Base-by-base conservation (phyloP, 2,113 vertebrate genomes). In the Hypanus sabinus region DNA sequence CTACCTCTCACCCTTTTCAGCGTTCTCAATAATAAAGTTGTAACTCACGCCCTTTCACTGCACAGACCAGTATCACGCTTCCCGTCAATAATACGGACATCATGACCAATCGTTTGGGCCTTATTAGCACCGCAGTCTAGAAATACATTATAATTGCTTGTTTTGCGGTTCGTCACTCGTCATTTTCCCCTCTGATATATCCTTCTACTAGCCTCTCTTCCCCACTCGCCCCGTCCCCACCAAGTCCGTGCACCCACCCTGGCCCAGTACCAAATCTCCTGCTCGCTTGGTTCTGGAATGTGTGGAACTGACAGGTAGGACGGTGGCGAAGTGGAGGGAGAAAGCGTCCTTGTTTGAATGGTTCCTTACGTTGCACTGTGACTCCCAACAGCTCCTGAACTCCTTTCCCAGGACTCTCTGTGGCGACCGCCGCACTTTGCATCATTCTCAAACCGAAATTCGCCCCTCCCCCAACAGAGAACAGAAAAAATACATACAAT, bases 351-450 rank as follows among this genome's bases (percentile, higher is more conserved):
- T 30, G 36, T 46, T 5, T 14, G 94, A 95, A 95, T 95, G 95
- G 94, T 95, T 46, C 97, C 98, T 99, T 99, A 99, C 98, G 98
- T 97, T 98, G 98, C 98, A 99, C 97, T 96, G 98, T 98, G 96
- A 99, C 98, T 96, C 98, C 98, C 95, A 99, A 98, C 95, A 99
- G 98, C 97, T 99, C 98, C 96, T 98, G 98, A 96, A 99, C 98
- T 97, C 98, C 98, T 97, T 99, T 99, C 95, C 97, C 98, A 94
- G 98, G 96, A 96, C 98, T 98, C 97, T 98, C 98, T 96, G 98
- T 97, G 95, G 97, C 96, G 96, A 98, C 97, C 92, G 97, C 97
- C 94, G 98, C 97, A 97, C 98, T 99, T 97, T 99, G 98, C 98
- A 99, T 99, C 98, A 97, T 99, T 97, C 96, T 97, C 97, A 97